Evolutionary conservation across 2,797 vertebrate genomes (phyloP), one percentile per base, ranked within the genome.

Genomic region (Huso huso): DNA sequence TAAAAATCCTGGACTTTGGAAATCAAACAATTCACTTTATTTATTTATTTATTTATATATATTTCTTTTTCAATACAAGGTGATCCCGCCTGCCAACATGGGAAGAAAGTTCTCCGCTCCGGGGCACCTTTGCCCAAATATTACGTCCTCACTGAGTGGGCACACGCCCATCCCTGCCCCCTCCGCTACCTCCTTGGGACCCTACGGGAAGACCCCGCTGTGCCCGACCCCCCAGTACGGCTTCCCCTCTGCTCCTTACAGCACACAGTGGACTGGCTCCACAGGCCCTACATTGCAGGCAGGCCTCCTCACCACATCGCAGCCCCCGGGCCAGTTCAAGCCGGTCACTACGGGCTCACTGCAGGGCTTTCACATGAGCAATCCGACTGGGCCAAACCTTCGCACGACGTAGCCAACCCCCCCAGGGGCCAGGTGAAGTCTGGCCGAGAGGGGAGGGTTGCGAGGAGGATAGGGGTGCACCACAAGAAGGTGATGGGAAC

Each of bases 91-190:
- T 66, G 75, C 76, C 65, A 87, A 92, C 75, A 90, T 94, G 90
- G 93, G 93, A 69, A 90, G 95, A 55, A 99, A 97, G 71, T 97
- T 91, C 81, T 97, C 95, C 0, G 94, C 94, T 57, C 95, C 95
- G 1, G 91, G 91, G 67, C 94, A 94, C 75, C 91, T 96, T 51
- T 93, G 94, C 77, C 86, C 93, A 64, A 85, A 89, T 80, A 91
- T 93, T 83, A 80, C 88, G 75, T 89, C 91, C 15, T 89, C 87
- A 81, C 83, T 94, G 66, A 92, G 93, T 71, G 84, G 87, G 62
- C 92, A 93, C 63, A 83, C 90, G 66, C 89, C 91, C 51, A 82
- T 89, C 74, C 90, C 90, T 74, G 81, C 90, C 72, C 79, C 90
- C 75, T 92, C 90, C 77, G 90, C 92, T 85, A 85, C 92, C 73